Evolutionary conservation across 2,797 vertebrate genomes (phyloP), one percentile per base, ranked within the genome.

Genomic region (Tenualosa thibaudeaui): DNA sequence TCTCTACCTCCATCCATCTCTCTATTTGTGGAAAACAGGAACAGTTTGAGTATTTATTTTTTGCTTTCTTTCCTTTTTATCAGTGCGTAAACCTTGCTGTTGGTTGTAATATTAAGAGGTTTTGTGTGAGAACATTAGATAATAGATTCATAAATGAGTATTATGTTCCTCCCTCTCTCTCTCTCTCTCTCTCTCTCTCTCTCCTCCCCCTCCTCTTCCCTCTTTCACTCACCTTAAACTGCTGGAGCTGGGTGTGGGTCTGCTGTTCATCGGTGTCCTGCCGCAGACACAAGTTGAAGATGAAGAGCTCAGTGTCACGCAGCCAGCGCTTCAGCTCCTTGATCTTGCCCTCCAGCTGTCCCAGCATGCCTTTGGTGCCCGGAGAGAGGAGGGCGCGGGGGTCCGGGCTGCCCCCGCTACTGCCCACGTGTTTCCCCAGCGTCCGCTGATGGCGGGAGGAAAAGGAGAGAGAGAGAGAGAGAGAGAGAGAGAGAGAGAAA

Each of bases 291-390:
- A 97, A 97, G 97, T 99, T 98, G 95, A 99, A 99, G 95, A 99
- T 97, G 94, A 99, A 97, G 88, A 99, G 97, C 95, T 99, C 98
- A 0, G 98, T 98, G 94, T 99, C 98, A 91, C 98, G 93, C 87
- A 99, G 96, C 98, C 98, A 99, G 46, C 94, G 94, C 95, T 98
- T 99, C 93, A 99, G 95, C 90, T 99, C 98, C 94, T 99, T 98
- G 92, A 99, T 97, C 53, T 96, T 96, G 90, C 95, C 94, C 95
- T 99, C 97, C 94, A 99, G 97, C 95, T 98, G 98, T 92, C 95
- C 95, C 92, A 99, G 95, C 86, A 98, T 96, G 89, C 95, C 96
- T 91, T 94, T 95, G 86, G 97, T 98, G 88, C 98, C 96, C 56
- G 97, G 97, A 83, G 97, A 98, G 56, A 98, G 96, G 86, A 97